Conservation (phyloP, 2,888 invertebrate species). For the Volucella zonaria region DNA sequence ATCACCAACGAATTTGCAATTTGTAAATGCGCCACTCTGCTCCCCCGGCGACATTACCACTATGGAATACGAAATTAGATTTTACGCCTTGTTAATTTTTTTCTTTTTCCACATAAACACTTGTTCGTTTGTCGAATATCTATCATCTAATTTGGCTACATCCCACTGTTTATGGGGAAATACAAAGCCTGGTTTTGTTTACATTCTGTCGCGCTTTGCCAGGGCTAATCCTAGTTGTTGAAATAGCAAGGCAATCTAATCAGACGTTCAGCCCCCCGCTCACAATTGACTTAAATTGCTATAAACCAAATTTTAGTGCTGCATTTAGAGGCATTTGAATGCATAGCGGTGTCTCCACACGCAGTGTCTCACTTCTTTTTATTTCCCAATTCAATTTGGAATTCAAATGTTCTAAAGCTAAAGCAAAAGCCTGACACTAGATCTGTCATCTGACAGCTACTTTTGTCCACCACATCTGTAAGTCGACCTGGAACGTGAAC, state of each 20-base stretch:
- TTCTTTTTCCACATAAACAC: slow-evolving; percentile 18
- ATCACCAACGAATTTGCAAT: slow-evolving; percentile 22
- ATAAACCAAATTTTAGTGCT: slow-evolving; percentile 42
- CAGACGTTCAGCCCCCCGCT: not conserved
- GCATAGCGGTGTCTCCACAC: slow-evolving; percentile 41
- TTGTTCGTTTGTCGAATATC: slow-evolving; percentile 21
- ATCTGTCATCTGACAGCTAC: not conserved
- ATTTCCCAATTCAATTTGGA: slow-evolving; percentile 34
- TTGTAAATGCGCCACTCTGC: slow-evolving; percentile 40
- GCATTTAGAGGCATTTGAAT: slow-evolving; percentile 53
- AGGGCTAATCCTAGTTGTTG: not conserved
- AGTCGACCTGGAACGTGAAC: too few relatives aligned
- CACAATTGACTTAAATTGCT: slow-evolving; percentile 48
- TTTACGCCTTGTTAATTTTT: slow-evolving; percentile 18
- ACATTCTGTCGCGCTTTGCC: slow-evolving; percentile 17
- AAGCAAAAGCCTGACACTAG: slow-evolving; percentile 18
- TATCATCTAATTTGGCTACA: slow-evolving; percentile 42
- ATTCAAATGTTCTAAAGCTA: slow-evolving; percentile 48
- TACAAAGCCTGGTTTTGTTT: slow-evolving; percentile 27
- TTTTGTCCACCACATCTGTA: too few relatives aligned
- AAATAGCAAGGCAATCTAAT: not conserved
- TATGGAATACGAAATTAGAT: slow-evolving; percentile 52
- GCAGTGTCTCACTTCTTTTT: slow-evolving; percentile 25
- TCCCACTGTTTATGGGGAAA: slow-evolving; percentile 10
- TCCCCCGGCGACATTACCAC: slow-evolving; percentile 23